Conservation (phyloP, 2,797 vertebrate species). For the Spondyliosoma cantharus region DNA sequence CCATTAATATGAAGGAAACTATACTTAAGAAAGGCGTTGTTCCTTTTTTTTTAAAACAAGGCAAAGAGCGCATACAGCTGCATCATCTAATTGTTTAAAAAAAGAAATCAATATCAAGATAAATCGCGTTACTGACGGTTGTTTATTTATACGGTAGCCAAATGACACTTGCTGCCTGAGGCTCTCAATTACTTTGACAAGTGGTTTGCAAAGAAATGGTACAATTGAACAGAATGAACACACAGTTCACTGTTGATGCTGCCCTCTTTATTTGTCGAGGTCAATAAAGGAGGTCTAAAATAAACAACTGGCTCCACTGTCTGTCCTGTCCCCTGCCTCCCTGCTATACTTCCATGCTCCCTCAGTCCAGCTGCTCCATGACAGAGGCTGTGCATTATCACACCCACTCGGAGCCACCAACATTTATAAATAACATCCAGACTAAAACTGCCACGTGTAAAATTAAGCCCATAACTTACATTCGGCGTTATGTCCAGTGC, state of each 20-base stretch:
- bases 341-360: constrained; percentile 5
- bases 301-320: constrained; percentile 33
- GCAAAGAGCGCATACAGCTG: not conserved
- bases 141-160: not conserved
- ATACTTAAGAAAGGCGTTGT: not conserved
- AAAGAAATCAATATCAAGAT: not conserved
- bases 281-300: constrained; percentile 32
- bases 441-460: constrained; percentile 54
- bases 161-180: not conserved
- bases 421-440: constrained; percentile 70
- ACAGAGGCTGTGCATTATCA: constrained; percentile 52
- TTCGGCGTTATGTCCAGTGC: constrained; percentile 1
- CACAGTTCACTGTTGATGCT: not conserved
- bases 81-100: not conserved
- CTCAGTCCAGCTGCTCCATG: constrained; percentile 56
- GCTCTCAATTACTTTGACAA: not conserved
- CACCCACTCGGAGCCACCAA: constrained; percentile 48
- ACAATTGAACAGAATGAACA: not conserved
- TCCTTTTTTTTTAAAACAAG: not conserved
- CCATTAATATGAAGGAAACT: not conserved
- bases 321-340: not conserved
- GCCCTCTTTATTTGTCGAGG: constrained; percentile 17
- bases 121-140: not conserved
- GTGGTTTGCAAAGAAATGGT: not conserved
- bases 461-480: constrained; percentile 45